phyloP scores from a whole-genome alignment of 2,797 vertebrate genomes.

The Ataeniobius toweri region DNA sequence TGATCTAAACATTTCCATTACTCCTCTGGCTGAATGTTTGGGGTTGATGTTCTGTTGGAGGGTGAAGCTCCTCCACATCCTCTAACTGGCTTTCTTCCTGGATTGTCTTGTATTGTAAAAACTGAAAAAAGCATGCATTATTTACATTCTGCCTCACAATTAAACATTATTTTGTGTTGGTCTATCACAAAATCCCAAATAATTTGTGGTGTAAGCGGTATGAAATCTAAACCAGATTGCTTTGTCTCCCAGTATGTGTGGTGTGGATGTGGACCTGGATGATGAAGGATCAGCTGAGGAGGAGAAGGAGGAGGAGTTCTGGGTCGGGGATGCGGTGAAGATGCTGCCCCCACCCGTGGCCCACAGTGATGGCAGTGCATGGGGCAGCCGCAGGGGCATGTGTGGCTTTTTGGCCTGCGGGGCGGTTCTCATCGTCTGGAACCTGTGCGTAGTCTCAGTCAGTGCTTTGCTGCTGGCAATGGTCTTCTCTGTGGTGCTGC shows the following conservation, averaged over 20 bases:
- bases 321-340: slow-evolving; percentile 73
- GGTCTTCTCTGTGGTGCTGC: slow-evolving; percentile 77
- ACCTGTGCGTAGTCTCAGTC: slow-evolving; percentile 60
- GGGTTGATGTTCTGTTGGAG: background rate
- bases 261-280: slow-evolving; percentile 76
- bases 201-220: too few species aligned
- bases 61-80: too few species aligned
- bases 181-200: background rate
- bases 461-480: slow-evolving; percentile 64
- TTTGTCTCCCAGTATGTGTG: slow-evolving; percentile 75
- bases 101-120: background rate
- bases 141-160: too few species aligned
- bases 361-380: slow-evolving; percentile 72
- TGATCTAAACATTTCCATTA: background rate
- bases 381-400: slow-evolving; percentile 74
- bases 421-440: slow-evolving; percentile 72
- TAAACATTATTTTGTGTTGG: background rate
- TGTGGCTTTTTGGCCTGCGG: slow-evolving; percentile 74
- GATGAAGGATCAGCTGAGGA: slow-evolving; percentile 72
- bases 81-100: background rate
- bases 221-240: background rate
- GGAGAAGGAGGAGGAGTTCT: slow-evolving; percentile 79
- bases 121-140: too few species aligned
- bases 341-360: slow-evolving; percentile 80
- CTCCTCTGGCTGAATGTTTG: background rate